Evolutionary conservation across 2,113 vertebrate species (phyloP).

Genomic region (Illadopsis cleaveri): DNA sequence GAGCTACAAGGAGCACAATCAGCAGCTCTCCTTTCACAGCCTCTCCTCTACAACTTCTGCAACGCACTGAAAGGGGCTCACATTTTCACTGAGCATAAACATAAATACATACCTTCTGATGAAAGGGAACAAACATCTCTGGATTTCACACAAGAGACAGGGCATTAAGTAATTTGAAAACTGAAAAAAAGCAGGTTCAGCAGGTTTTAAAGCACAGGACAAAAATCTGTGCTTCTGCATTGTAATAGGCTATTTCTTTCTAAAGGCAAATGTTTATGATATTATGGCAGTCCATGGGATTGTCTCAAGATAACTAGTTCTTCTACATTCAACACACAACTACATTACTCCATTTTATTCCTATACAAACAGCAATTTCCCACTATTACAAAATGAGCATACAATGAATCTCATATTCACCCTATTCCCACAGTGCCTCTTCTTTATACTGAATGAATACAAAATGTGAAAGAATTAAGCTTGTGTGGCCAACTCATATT

Average conservation of each 20-base stretch:
- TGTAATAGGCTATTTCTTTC: constrained; percentile 33
- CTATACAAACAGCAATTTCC: constrained; percentile 38
- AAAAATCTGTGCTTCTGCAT: constrained; percentile 20
- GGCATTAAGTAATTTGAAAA: constrained; percentile 11
- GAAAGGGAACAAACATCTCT: not conserved
- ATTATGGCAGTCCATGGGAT: constrained; percentile 3
- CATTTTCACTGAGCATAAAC: not conserved
- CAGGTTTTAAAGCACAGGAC: not conserved
- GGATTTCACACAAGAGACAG: not conserved
- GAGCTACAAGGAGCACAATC: not conserved
- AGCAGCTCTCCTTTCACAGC: not conserved
- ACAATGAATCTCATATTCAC: not conserved
- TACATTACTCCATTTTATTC: constrained; percentile 18
- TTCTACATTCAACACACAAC: constrained; percentile 33
- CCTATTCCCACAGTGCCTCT: not conserved
- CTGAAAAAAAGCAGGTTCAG: not conserved
- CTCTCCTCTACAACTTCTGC: not conserved
- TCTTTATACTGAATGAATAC: not conserved
- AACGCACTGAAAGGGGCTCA: not conserved
- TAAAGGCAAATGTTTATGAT: constrained; percentile 16
- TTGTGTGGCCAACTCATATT: not conserved
- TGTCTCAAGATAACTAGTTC: constrained; percentile 16
- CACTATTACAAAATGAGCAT: not conserved
- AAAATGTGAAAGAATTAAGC: not conserved
- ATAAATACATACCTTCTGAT: not conserved